phyloP scores from a whole-genome alignment of 2,113 vertebrate species.

The Nymphicus hollandicus region DNA sequence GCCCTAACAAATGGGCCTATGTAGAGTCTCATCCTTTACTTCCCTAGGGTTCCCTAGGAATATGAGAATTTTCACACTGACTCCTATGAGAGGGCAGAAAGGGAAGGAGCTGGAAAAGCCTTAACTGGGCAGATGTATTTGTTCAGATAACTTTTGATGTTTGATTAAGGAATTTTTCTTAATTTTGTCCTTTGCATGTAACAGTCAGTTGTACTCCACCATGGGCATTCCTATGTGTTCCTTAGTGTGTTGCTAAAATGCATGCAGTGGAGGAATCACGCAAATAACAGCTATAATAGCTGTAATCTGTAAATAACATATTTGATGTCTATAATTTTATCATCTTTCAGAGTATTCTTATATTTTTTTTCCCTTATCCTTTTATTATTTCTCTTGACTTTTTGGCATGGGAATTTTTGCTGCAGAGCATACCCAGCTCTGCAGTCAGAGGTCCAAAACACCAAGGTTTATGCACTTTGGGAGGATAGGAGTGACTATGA shows the following conservation, averaged over 20 bases:
- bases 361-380: not conserved
- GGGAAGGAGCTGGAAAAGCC: not conserved
- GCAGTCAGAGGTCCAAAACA: not conserved
- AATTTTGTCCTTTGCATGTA: not conserved
- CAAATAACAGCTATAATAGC: not conserved
- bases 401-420: not conserved
- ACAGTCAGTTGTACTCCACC: not conserved
- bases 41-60: not conserved
- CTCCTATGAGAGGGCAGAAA: not conserved
- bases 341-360: not conserved
- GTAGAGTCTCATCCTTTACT: not conserved
- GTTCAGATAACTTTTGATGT: not conserved
- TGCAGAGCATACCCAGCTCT: not conserved
- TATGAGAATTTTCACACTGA: not conserved
- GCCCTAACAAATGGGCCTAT: not conserved
- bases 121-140: not conserved
- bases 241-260: not conserved
- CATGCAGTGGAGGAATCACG: not conserved
- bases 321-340: not conserved
- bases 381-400: not conserved
- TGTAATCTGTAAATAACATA: not conserved
- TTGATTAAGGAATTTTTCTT: not conserved
- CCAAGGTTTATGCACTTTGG: not conserved
- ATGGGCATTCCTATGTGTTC: not conserved
- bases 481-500: not conserved